phyloP scores from a whole-genome alignment of 2,888 invertebrate species.

The Branchipolynoe longqiensis region DNA sequence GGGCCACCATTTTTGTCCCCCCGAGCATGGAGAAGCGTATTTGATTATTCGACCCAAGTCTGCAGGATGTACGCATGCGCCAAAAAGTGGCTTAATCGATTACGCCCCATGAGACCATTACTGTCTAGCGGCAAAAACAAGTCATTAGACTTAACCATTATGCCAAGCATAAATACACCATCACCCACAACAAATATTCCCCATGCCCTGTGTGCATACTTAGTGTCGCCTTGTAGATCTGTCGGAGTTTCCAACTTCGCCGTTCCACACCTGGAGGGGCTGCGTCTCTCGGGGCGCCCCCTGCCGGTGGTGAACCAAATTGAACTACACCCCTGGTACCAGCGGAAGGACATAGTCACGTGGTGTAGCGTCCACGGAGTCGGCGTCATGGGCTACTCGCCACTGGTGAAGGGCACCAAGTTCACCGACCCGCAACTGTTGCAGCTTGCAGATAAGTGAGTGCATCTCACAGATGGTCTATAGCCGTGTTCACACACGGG shows the following conservation, averaged over 20 bases:
- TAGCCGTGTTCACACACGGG: no score
- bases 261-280: constrained; percentile 71
- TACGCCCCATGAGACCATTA: no score
- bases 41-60: no score
- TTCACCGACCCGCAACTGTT: constrained; percentile 69
- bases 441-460: constrained; percentile 68
- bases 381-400: constrained; percentile 73
- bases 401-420: constrained; percentile 69
- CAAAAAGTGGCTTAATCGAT: no score
- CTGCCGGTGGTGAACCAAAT: constrained; percentile 75
- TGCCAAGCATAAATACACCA: no score
- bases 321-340: constrained; percentile 73
- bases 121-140: no score
- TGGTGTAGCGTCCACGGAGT: constrained; percentile 72
- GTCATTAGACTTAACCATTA: no score
- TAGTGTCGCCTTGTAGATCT: constrained; percentile 69
- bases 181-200: no score
- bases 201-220: no score
- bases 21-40: no score
- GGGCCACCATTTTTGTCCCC: no score
- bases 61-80: no score
- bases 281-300: constrained; percentile 71
- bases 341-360: constrained; percentile 69
- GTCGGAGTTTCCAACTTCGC: constrained; percentile 76
- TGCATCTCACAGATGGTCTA: not conserved